Conservation (phyloP, 2,888 invertebrate genomes). For the Desoria tigrina region DNA sequence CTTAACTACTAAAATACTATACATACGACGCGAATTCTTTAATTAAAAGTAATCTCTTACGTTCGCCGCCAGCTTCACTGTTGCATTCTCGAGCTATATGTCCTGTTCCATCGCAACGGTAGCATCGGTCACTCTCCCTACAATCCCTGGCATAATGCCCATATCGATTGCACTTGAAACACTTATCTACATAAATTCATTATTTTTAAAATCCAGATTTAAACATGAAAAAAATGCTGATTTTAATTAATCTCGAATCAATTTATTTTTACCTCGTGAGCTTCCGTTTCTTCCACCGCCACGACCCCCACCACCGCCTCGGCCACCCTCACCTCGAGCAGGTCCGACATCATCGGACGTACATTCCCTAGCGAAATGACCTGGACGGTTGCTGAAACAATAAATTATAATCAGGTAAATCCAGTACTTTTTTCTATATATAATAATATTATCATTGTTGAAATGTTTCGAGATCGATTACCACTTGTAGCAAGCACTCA, state of each 20-base stretch:
- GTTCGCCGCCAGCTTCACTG: constrained; percentile 65
- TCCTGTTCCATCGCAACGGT: constrained; percentile 61
- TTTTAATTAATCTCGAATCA: background rate
- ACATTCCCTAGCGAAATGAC: constrained; percentile 93
- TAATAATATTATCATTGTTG: no score
- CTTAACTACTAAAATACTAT: background rate
- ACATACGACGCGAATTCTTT: no score
- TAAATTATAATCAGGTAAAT: no score
- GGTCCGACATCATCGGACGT: constrained; percentile 58
- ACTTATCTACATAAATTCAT: constrained; percentile 71
- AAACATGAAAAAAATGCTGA: constrained; percentile 20
- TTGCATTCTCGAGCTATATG: constrained; percentile 87
- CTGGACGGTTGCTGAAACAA: constrained; percentile 71
- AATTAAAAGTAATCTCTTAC: constrained; percentile 39
- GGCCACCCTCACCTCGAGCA: constrained; percentile 58
- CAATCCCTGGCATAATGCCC: constrained; percentile 92
- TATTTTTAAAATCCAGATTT: constrained; percentile 33
- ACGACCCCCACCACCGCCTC: constrained; percentile 60
- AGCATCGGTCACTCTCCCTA: constrained; percentile 79
- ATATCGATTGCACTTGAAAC: constrained; percentile 92
- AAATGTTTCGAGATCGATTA: constrained; percentile 7
- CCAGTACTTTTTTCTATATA: no score
- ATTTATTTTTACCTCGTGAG: background rate
- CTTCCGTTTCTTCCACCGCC: constrained; percentile 16
- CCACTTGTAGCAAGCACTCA: constrained; percentile 42